A percentile compares a stretch with the other conserved stretches of the same genome.
Conservation (phyloP, 37 sponge, comb jelly and placozoan species). For the Ephydatia muelleri region DNA sequence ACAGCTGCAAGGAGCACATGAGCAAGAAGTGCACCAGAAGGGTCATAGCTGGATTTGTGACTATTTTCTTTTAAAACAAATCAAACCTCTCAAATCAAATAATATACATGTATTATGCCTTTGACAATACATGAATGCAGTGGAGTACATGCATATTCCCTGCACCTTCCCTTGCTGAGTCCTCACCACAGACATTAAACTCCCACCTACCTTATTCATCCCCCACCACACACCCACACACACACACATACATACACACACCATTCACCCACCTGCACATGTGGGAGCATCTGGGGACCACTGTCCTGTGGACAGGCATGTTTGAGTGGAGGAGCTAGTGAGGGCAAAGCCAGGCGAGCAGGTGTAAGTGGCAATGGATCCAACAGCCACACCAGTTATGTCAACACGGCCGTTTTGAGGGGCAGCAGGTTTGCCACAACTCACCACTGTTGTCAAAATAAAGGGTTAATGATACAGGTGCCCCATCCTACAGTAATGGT, state of each 20-base stretch:
- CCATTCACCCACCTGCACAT: slow-evolving; percentile 51
- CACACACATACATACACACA: neutral
- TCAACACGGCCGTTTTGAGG: slow-evolving; percentile 53
- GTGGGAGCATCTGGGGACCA: slow-evolving; percentile 60
- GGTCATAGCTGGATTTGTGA: no score
- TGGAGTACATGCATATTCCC: no score
- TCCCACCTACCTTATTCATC: neutral
- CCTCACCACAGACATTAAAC: neutral
- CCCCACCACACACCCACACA: neutral
- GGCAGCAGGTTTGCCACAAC: slow-evolving; percentile 31
- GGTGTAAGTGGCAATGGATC: slow-evolving; percentile 54
- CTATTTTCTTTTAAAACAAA: no score
- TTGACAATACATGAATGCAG: no score
- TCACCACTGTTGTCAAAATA: slow-evolving; percentile 32
- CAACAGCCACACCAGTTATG: slow-evolving; percentile 15
- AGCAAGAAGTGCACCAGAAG: no score
- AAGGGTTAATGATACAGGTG: neutral
- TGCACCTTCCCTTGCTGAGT: neutral
- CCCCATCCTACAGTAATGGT: no score
- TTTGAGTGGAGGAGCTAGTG: slow-evolving; percentile 12
- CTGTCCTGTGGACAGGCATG: slow-evolving; percentile 32
- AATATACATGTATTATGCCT: neutral
- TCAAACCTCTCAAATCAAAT: no score
- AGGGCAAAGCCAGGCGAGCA: slow-evolving; percentile 53
- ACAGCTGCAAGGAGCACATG: neutral